A percentile compares a stretch with the other conserved stretches of the same genome.
These are phyloP conservation scores for Seriola dumerili DNA, from an alignment of 2,113 vertebrate species.

Conservation along the genomic window DNA sequence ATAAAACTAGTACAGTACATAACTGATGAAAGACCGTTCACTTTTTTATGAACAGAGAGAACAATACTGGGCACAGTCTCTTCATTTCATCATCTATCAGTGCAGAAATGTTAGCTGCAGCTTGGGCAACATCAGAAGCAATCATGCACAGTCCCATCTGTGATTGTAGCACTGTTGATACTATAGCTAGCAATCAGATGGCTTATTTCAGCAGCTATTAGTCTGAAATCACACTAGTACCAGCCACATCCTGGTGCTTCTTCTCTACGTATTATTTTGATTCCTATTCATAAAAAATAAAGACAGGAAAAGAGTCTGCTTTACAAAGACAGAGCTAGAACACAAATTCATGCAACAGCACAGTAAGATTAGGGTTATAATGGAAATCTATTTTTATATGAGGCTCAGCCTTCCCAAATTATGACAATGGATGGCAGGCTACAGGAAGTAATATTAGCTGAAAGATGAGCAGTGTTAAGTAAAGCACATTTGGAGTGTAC, in stretches of 20 bases:
- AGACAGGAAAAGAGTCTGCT: constrained; percentile 2
- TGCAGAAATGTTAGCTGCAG: constrained; percentile 59
- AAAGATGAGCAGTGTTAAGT: neutral
- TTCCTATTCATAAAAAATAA: constrained; percentile 38
- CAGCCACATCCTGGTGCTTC: too few species aligned
- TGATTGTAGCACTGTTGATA: constrained; percentile 59
- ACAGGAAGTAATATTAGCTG: constrained; percentile 23
- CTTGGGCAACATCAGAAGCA: constrained; percentile 64
- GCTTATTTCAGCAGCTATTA: constrained; percentile 46
- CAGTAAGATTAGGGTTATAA: constrained; percentile 27
- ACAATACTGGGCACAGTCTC: constrained; percentile 31
- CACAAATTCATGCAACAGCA: neutral
- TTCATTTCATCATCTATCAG: constrained; percentile 53
- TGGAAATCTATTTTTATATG: constrained; percentile 23
- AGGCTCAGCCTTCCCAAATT: constrained; percentile 13
- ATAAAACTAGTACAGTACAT: neutral
- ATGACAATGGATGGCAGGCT: constrained; percentile 8
- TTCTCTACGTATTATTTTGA: constrained; percentile 24
- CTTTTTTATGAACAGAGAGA: constrained; percentile 18
- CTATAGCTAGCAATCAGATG: constrained; percentile 60
- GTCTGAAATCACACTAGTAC: too few species aligned
- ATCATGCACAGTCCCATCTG: constrained; percentile 72
- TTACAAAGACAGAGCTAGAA: constrained; percentile 16
- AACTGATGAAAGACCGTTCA: constrained; percentile 30
- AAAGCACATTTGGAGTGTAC: constrained; percentile 11